phyloP scores from a whole-genome alignment of 2,888 invertebrate species.

The Caenorhabditis panamensis region DNA sequence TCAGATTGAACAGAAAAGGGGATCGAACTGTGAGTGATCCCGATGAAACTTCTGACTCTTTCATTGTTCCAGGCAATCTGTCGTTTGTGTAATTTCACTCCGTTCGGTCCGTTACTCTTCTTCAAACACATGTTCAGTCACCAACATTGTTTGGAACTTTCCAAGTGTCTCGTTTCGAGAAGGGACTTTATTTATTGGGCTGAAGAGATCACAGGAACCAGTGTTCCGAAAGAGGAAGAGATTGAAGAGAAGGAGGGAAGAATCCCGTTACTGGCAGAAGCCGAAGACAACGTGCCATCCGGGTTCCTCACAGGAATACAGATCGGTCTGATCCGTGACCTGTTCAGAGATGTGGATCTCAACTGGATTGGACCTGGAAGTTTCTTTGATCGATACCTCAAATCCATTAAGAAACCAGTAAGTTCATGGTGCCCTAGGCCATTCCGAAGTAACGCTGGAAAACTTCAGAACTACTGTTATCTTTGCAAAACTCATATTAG shows the following conservation, averaged over 20 bases:
- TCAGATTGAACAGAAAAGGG: not conserved
- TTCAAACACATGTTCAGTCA: constrained; percentile 16
- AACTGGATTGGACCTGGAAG: not conserved
- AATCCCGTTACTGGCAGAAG: not conserved
- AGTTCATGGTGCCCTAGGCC: not conserved
- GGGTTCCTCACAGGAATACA: not conserved
- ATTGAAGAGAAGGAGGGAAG: not conserved
- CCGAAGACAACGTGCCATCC: not conserved
- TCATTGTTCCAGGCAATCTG: constrained; percentile 21
- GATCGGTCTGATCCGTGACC: not conserved
- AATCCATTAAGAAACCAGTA: not conserved
- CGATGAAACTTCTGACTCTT: too few species aligned
- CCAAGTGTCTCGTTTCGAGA: not conserved
- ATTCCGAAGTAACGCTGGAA: too few species aligned
- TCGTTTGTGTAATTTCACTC: constrained; percentile 22
- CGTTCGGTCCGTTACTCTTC: constrained; percentile 7
- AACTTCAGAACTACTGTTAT: not conserved
- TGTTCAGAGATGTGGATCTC: not conserved
- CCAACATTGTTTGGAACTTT: not conserved
- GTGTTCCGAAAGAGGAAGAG: not conserved
- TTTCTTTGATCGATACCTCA: not conserved
- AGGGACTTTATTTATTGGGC: constrained; percentile 1
- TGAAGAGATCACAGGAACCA: not conserved
- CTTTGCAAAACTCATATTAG: not conserved
- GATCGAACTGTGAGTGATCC: not conserved